These are phyloP conservation scores for Prunella fulvescens DNA, from an alignment of 2,113 vertebrate genomes.

Conservation along the genomic window DNA sequence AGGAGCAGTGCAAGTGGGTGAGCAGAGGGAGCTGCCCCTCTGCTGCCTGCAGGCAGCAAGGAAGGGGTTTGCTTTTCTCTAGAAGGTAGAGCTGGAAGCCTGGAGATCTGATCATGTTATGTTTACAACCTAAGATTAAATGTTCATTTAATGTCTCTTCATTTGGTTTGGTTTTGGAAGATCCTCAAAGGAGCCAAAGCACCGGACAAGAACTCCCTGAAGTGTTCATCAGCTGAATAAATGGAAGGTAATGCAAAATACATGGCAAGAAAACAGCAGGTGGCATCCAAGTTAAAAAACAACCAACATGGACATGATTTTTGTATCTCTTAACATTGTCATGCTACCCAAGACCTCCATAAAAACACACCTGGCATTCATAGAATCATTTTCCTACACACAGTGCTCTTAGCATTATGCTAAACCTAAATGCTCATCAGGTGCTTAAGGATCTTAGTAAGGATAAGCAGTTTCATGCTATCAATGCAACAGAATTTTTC, in stretches of 20 bases:
- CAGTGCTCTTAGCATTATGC: not conserved
- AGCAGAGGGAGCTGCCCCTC: not conserved
- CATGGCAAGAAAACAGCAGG: not conserved
- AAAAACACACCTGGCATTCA: not conserved
- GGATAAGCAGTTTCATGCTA: not conserved
- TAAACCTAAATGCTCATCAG: not conserved
- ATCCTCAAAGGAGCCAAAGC: not conserved
- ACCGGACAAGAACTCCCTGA: not conserved
- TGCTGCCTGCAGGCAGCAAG: not conserved
- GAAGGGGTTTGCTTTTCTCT: not conserved
- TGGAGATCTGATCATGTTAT: not conserved
- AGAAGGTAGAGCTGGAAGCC: not conserved
- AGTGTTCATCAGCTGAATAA: not conserved
- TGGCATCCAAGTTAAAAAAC: not conserved
- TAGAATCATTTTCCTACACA: not conserved
- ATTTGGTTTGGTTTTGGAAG: not conserved
- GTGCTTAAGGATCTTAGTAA: not conserved
- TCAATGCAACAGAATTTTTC: not conserved
- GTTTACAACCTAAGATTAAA: not conserved
- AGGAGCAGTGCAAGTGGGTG: not conserved
- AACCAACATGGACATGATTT: not conserved
- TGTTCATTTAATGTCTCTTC: not conserved
- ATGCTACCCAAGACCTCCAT: not conserved
- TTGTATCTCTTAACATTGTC: not conserved
- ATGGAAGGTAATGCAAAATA: not conserved